phyloP scores from a whole-genome alignment of 2,797 vertebrate genomes.

The Sphenodon punctatus region DNA sequence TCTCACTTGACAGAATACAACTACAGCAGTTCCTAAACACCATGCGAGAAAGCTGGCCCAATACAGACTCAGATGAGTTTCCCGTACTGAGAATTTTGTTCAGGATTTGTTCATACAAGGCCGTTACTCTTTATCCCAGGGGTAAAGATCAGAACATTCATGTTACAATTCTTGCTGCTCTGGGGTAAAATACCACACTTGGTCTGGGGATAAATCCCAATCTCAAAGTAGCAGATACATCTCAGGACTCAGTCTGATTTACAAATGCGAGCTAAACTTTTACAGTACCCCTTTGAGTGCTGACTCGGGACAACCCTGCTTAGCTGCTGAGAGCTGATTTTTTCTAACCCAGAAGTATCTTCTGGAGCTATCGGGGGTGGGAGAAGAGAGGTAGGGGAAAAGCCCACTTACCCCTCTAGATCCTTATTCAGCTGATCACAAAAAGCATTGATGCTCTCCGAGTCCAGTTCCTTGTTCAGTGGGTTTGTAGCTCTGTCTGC shows the following conservation, averaged over 20 bases:
- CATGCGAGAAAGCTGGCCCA: neutral
- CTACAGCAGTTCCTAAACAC: neutral
- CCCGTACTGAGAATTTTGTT: neutral
- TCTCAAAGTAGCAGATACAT: too few species aligned
- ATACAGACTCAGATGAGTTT: neutral
- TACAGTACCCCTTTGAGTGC: neutral
- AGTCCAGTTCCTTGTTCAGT: slow-evolving; percentile 91
- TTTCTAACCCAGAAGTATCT: neutral
- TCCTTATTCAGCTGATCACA: slow-evolving; percentile 93
- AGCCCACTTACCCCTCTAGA: slow-evolving; percentile 87
- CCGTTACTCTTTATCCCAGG: neutral
- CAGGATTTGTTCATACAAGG: neutral
- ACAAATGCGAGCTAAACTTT: too few species aligned
- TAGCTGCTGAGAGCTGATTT: neutral
- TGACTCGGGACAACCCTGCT: neutral
- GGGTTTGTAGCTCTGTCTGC: slow-evolving; percentile 95
- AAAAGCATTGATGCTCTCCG: slow-evolving; percentile 90
- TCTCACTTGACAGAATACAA: neutral
- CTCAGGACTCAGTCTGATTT: too few species aligned
- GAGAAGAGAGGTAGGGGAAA: neutral
- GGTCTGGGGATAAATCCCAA: too few species aligned
- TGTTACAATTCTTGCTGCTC: too few species aligned
- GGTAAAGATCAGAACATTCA: neutral
- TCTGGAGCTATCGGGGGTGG: neutral
- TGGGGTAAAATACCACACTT: too few species aligned